phyloP scores from a whole-genome alignment of 2,797 vertebrate genomes.

The Brachymystax lenok region DNA sequence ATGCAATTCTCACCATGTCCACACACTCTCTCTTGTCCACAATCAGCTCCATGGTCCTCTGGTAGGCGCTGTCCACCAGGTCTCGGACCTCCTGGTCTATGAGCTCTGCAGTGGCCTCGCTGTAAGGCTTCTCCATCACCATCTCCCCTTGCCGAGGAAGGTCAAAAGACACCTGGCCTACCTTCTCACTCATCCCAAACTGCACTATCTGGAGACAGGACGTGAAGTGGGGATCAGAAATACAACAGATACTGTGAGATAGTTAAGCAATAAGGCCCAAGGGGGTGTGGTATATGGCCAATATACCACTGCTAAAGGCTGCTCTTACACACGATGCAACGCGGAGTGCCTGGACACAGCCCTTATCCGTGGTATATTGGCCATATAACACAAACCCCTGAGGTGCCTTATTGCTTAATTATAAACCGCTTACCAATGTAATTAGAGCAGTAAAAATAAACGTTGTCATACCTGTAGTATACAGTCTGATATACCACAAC shows the following conservation, averaged over 20 bases:
- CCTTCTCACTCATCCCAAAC: conserved; percentile 82
- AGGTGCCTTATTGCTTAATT: too few relatives aligned
- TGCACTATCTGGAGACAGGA: conserved; percentile 71
- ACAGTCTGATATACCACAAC: too few relatives aligned
- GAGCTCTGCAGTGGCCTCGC: conserved; percentile 78
- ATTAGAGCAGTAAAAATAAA: too few relatives aligned
- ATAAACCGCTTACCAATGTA: too few relatives aligned
- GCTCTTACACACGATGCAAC: too few relatives aligned
- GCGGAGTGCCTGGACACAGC: too few relatives aligned
- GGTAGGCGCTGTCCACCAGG: conserved; percentile 67
- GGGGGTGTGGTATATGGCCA: too few relatives aligned
- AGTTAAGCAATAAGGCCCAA: too few relatives aligned
- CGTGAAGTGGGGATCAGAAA: neutral
- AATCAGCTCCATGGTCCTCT: conserved; percentile 67
- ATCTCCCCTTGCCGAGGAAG: conserved; percentile 70
- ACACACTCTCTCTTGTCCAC: conserved; percentile 70
- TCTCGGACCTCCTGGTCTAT: conserved; percentile 75
- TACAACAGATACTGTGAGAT: neutral
- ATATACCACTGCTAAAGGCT: too few relatives aligned
- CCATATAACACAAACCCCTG: too few relatives aligned
- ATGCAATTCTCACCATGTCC: conserved; percentile 66
- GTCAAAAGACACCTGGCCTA: conserved; percentile 83
- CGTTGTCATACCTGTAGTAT: too few relatives aligned
- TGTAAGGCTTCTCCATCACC: conserved; percentile 78
- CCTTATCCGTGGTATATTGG: too few relatives aligned